Base-by-base conservation (phyloP, 2,888 invertebrate species). In the Ennomos quercinarius region DNA sequence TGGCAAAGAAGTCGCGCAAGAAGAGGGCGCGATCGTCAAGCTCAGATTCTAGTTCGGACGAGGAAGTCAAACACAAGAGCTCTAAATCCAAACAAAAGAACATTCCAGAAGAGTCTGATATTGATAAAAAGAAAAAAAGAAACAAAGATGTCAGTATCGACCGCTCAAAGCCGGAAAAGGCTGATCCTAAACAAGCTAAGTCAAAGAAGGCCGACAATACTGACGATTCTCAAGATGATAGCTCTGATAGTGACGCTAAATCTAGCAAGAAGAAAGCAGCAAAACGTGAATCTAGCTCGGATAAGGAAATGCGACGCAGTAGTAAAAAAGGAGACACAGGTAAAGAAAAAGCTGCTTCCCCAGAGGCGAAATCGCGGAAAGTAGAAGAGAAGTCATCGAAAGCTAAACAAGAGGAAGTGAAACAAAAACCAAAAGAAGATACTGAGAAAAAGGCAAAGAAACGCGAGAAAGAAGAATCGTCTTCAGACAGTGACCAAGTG, bases 381-480 rank as follows among this genome's bases (percentile, higher is more conserved):
- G 73, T 68, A 9, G 90, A 91, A 17, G 94, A 94, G 10, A 89
- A 86, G 70, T 77, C 83, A 9, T 65, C 81, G 1, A 94, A 94
- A 80, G 68, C 86, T 9, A 94, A 93, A 71, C 86, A 94, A 9
- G 89, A 95, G 62, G 93, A 95, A 77, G 68, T 76, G 74, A 89
- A 93, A 86, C 58, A 79, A 1, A 94, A 94, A 55, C 92, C 94
- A 55, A 93, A 94, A 0, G 95, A 95, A 12, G 95, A 95, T 0
- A 88, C 88, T 17, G 94, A 94, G 17, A 94, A 94, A 72, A 94
- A 94, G 72, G 90, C 90, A 9, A 94, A 94, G 67, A 95, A 94
- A 75, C 91, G 94, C 10, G 93, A 94, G 63, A 94, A 94, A 61
- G 94, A 94, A 38, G 94, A 94, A 8, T 93, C 93, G 0, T 93